Percentiles rank a stretch among this genome's conserved stretches.
These are phyloP conservation scores for Xiphophorus maculatus DNA, from an alignment of 2,113 vertebrate species.

Conservation along the genomic window DNA sequence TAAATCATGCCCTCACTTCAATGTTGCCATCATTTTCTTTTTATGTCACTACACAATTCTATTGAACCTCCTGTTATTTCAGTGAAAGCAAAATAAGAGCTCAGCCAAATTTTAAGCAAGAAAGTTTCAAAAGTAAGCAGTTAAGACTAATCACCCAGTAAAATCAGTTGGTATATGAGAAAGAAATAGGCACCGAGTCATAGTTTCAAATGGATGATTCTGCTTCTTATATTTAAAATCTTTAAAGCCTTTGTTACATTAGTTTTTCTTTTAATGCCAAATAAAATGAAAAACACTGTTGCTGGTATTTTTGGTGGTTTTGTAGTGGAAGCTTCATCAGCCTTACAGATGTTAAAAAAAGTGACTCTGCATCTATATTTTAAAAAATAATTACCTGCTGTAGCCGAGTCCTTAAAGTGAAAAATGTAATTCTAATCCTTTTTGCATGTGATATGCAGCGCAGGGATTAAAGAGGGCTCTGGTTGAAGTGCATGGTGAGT, in stretches of 20 bases:
- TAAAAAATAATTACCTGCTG: neutral
- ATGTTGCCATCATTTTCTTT: too few species aligned
- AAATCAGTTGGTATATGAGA: neutral
- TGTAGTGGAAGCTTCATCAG: neutral
- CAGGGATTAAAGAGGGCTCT: slow-evolving; percentile 38
- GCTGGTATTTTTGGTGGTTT: neutral
- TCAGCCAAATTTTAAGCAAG: too few species aligned
- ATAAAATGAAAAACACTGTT: neutral
- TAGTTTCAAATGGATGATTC: neutral
- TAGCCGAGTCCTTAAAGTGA: neutral
- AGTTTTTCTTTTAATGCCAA: neutral
- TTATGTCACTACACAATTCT: too few species aligned
- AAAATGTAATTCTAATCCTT: neutral
- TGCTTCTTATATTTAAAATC: neutral
- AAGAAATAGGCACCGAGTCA: neutral
- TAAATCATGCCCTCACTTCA: too few species aligned
- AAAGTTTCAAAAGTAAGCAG: too few species aligned
- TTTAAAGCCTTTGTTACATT: neutral
- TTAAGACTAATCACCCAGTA: neutral
- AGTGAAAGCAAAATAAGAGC: too few species aligned
- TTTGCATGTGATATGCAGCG: slow-evolving; percentile 10
- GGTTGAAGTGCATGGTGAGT: slow-evolving; percentile 38
- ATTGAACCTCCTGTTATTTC: too few species aligned
- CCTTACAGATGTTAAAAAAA: neutral
- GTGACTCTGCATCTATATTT: neutral